Evolutionary conservation across 2,113 vertebrate genomes (phyloP), one percentile per base, ranked within the genome.

Genomic region (Rhabdornis inornatus): DNA sequence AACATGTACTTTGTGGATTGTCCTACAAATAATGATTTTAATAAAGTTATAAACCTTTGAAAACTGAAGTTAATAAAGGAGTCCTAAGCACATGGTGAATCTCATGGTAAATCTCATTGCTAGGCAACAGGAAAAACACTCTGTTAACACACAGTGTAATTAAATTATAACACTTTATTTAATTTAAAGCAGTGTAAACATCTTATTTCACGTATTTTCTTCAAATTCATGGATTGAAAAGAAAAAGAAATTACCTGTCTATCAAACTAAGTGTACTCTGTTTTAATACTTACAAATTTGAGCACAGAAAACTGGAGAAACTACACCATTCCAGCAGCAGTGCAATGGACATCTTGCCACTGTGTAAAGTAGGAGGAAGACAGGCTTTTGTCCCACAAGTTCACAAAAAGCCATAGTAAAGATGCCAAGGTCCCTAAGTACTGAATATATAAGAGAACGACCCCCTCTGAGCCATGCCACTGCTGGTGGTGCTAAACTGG

Each of bases 71-170:
- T 94, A 94, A 86, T 83, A 93, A 84, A 39, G n/a, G 91, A 91
- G 90, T 86, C 56, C 65, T 35, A 77, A 89, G 52, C 63, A 75
- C 87, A 87, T 83, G 89, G 79, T 89, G 76, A 95, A 80, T 47
- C 49, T 37, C 84, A 91, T 55, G 74, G 81, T 94, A 86, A 92
- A 87, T 47, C 82, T 61, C 79, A 95, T 87, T 90, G 84, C 91
- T 95, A 96, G 47, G 92, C 89, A 96, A 98, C 76, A 94, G 44
- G 52, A 74, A 85, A 94, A 91, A 92, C 68, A 86, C 60, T 83
- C 64, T 83, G 68, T 69, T 96, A 95, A 87, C 61, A 86, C n/a
- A 78, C 2, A 87, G 35, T 16, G 22, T 37, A 95, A 95, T 85
- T 87, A 96, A 81, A 95, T 91, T 83, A 78, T n/a, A 90, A 89